These are phyloP conservation scores for Girardia tigrina DNA, from an alignment of 2,888 invertebrate species.

Conservation along the genomic window DNA sequence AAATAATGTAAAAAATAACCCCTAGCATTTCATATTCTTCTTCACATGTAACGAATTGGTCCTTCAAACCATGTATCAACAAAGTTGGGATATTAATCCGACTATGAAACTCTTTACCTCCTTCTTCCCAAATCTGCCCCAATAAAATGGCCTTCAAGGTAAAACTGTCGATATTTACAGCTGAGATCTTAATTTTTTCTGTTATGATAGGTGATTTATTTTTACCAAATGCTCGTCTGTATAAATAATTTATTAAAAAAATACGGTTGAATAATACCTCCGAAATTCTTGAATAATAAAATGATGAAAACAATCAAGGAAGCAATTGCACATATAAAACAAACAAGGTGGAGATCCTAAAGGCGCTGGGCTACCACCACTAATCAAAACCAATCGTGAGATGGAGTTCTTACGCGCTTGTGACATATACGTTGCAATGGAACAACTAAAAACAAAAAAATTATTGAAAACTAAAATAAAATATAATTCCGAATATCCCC, in stretches of 20 bases:
- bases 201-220: neutral
- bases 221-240: neutral
- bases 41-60: conserved; percentile 58
- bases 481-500: neutral
- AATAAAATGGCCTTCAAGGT: conserved; percentile 43
- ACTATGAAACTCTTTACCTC: conserved; percentile 59
- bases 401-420: neutral
- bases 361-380: neutral
- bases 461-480: neutral
- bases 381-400: neutral
- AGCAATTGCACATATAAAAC: neutral
- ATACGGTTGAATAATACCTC: too few species aligned
- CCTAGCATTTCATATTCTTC: conserved; percentile 62
- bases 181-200: neutral
- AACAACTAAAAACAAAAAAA: neutral
- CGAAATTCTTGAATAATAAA: neutral
- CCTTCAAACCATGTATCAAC: conserved; percentile 59
- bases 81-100: conserved; percentile 58
- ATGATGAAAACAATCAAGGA: neutral
- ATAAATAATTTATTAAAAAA: neutral
- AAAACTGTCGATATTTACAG: neutral
- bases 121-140: conserved; percentile 60
- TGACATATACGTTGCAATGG: neutral
- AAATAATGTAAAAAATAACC: conserved; percentile 51
- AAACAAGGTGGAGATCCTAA: neutral